phyloP scores from a whole-genome alignment of 2,888 invertebrate species.

The Drosophila aldrichi region DNA sequence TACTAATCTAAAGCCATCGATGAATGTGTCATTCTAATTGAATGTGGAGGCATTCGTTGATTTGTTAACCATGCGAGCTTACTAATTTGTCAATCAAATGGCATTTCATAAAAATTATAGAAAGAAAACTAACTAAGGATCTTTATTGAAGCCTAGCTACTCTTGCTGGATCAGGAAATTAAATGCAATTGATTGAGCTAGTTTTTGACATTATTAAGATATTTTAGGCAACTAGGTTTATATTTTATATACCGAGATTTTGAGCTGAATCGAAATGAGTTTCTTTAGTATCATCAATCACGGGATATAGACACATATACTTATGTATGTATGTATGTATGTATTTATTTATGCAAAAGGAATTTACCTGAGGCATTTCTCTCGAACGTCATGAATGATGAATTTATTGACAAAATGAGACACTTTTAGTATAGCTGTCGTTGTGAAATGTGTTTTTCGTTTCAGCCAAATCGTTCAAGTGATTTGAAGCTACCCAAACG shows the following conservation, averaged over 20 bases:
- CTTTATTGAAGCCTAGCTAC: background rate
- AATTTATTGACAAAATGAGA: conserved; percentile 2
- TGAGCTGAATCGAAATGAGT: background rate
- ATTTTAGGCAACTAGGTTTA: no score
- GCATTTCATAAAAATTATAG: conserved; percentile 1
- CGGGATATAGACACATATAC: no score
- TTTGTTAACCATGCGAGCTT: conserved; percentile 1
- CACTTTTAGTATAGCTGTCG: conserved; percentile 2
- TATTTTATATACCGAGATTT: background rate
- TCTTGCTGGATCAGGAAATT: background rate
- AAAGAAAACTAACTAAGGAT: background rate
- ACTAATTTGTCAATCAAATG: conserved; percentile 32
- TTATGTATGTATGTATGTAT: background rate
- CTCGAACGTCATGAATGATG: background rate
- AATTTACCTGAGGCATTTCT: background rate
- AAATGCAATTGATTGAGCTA: background rate
- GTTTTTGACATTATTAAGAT: no score
- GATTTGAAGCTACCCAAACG: background rate
- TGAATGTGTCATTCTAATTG: conserved; percentile 20
- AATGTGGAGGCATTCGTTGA: conserved; percentile 7
- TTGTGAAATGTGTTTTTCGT: background rate
- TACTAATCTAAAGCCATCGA: conserved; percentile 5
- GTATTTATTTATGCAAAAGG: background rate
- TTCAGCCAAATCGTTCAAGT: background rate
- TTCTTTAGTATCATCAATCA: background rate